Evolutionary conservation across 64 coral and sea anemone genomes (phyloP), one percentile per base, ranked within the genome.

Genomic region (Montipora sp.): DNA sequence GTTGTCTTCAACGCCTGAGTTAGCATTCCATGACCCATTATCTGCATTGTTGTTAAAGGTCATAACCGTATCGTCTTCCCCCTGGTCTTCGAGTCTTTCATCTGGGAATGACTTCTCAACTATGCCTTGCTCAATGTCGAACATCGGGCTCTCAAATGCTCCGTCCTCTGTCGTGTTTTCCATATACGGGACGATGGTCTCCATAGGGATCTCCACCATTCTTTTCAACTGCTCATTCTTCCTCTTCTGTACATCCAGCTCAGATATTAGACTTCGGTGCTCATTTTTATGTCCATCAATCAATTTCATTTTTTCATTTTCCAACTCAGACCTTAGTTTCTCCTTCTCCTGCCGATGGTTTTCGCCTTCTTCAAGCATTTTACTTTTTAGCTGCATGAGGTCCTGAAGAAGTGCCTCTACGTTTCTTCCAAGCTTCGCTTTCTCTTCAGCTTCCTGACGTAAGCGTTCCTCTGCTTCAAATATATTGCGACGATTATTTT

Each of bases 311-410:
- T 50, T 87, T 57, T 93, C 83, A 11, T 78, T 93, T 51, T 93
- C 91, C 24, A 93, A 73, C 5, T 67, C 45, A 12, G 61, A 48
- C 47, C 82, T 70, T 4, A 85, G 65, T 68, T 65, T 20, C 53
- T 93, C 77, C 77, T 78, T 87, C 58, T 87, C 77, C 59, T 59
- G 87, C 48, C 55, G 24, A 48, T 81, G 84, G 50, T 81, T 93
- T 46, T 75, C 83, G 8, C 59, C 68, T 21, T 93, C 91, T 93
- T 93, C 83, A 8, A 93, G 63, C 57, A 93, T 68, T 72, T 88
- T 93, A 9, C 43, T 88, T 75, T 93, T 93, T 82, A 93, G 14
- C 2, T 78, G 61, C 91, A 93, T 93, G 24, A 93, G 53, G 51
- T 93, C 91, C 16, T 81, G 77, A 8, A 93, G 63, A 14, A 93